Percentiles rank a stretch among this genome's conserved stretches.
Evolutionary conservation across 2,113 vertebrate genomes (phyloP).

Genomic region (Verasper variegatus): DNA sequence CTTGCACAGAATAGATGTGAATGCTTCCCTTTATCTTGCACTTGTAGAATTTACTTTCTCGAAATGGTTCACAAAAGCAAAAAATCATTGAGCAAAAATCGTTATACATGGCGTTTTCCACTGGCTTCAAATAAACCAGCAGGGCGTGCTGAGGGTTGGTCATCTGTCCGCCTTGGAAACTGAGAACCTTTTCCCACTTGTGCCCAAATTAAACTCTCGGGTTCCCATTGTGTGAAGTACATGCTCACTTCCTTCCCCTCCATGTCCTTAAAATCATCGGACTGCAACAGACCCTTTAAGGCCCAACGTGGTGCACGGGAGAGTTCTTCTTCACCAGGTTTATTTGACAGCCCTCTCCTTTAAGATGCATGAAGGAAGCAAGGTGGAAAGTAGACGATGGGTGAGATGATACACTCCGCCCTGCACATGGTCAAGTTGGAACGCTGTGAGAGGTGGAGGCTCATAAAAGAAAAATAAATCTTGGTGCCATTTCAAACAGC

Average conservation of each 20-base stretch:
- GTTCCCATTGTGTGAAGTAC: conserved; percentile 17
- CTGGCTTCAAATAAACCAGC: conserved; percentile 15
- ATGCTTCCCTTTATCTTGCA: conserved; percentile 29
- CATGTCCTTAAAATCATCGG: conserved; percentile 34
- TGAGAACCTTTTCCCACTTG: background rate
- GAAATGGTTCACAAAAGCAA: conserved; percentile 15
- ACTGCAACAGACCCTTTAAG: background rate
- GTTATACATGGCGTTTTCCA: conserved; percentile 4
- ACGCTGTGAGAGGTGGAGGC: conserved; percentile 33
- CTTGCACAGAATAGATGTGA: conserved; percentile 14
- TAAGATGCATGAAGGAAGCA: conserved; percentile 25
- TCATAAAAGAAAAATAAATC: conserved; percentile 8
- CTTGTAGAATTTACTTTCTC: conserved; percentile 15
- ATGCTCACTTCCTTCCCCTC: conserved; percentile 18
- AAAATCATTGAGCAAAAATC: conserved; percentile 29
- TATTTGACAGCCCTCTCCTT: conserved; percentile 47
- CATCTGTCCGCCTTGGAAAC: conserved; percentile 24
- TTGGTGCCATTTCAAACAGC: conserved; percentile 36
- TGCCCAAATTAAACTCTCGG: conserved; percentile 16
- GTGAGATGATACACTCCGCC: conserved; percentile 20
- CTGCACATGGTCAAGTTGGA: conserved; percentile 29
- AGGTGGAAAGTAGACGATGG: background rate
- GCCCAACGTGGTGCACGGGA: conserved; percentile 18
- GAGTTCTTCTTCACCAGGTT: conserved; percentile 24
- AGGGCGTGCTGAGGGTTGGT: conserved; percentile 8